phyloP scores from a whole-genome alignment of 35 echinoderm and acorn worm genomes.

The Eucidaris tribuloides region DNA sequence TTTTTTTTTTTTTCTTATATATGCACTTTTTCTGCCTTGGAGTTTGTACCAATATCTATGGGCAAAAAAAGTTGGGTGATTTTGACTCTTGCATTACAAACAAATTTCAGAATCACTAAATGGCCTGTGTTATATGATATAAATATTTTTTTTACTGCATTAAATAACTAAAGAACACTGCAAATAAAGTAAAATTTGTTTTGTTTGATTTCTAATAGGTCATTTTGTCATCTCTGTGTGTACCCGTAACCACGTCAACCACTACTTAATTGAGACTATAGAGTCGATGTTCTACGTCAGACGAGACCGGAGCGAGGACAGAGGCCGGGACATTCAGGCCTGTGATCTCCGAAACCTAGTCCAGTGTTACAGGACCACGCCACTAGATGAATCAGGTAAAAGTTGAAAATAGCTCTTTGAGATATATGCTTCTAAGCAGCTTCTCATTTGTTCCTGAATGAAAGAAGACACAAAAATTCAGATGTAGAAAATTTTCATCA shows the following conservation, averaged over 20 bases:
- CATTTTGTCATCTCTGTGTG: conserved; percentile 96
- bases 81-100: background rate
- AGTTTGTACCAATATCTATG: too few species aligned
- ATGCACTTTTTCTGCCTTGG: too few species aligned
- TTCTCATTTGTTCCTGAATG: too few species aligned
- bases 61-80: background rate
- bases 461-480: too few species aligned
- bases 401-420: too few species aligned
- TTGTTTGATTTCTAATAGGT: conserved; percentile 45
- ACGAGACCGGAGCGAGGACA: conserved; percentile 73
- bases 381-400: conserved; percentile 90
- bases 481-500: too few species aligned
- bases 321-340: conserved; percentile 90
- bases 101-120: background rate
- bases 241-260: conserved; percentile 78
- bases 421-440: too few species aligned
- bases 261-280: conserved; percentile 91
- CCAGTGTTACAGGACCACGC: conserved; percentile 72
- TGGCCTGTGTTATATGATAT: background rate
- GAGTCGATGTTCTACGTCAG: conserved; percentile 97
- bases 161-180: background rate
- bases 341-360: conserved; percentile 79
- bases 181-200: too few species aligned
- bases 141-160: background rate
- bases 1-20: too few species aligned